These are phyloP conservation scores for Rhabdomys pumilio DNA, from an alignment of 2,797 vertebrate species.

Conservation along the genomic window DNA sequence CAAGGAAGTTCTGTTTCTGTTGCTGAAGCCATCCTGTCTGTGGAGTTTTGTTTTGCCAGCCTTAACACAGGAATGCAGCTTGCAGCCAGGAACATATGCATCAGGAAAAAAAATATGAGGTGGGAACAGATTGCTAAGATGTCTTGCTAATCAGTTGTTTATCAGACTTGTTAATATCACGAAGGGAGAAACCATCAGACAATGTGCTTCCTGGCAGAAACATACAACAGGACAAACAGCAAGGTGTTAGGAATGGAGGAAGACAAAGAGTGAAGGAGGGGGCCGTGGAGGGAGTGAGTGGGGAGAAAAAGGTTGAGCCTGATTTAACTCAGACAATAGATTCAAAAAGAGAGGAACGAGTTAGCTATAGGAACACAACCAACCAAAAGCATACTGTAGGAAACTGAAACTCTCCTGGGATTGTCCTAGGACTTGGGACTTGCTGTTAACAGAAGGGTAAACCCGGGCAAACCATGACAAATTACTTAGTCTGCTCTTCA, in stretches of 20 bases:
- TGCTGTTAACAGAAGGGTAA: background rate
- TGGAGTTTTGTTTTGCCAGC: background rate
- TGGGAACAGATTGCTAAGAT: slow-evolving; percentile 39
- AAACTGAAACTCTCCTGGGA: background rate
- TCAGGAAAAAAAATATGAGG: background rate
- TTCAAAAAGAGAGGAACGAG: background rate
- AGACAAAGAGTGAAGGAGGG: fast-evolving
- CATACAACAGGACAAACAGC: background rate
- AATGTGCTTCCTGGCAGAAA: background rate
- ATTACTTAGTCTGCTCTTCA: background rate
- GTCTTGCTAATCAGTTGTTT: slow-evolving; percentile 23
- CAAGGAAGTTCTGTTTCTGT: background rate
- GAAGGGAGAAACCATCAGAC: background rate
- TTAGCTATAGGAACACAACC: background rate
- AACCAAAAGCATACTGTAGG: background rate
- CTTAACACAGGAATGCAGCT: background rate
- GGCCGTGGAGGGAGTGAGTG: fast-evolving
- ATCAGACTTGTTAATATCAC: slow-evolving; percentile 24
- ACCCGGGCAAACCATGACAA: background rate
- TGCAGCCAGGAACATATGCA: background rate
- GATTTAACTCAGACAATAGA: slow-evolving; percentile 39
- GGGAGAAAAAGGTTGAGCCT: background rate
- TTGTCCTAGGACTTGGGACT: background rate
- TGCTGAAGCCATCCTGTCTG: background rate
- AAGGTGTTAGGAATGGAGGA: background rate